Conservation (phyloP, 2,888 invertebrate genomes). For the Zelleria hepariella region DNA sequence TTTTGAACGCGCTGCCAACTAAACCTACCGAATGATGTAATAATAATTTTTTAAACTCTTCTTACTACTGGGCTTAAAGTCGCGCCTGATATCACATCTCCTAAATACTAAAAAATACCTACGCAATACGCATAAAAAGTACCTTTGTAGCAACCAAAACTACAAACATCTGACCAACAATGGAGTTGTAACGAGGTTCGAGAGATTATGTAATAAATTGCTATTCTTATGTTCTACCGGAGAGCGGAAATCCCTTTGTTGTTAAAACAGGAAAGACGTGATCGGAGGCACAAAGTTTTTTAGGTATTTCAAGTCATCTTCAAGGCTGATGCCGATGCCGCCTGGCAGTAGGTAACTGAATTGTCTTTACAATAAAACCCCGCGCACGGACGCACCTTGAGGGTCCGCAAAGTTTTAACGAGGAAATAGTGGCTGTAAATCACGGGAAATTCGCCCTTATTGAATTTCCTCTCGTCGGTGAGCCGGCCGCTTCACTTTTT, state of each 20-base stretch:
- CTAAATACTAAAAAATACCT: too few species aligned
- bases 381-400: conserved; percentile 51
- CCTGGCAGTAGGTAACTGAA: conserved; percentile 23
- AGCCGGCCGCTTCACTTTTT: conserved; percentile 57
- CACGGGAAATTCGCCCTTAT: conserved; percentile 68
- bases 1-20: too few species aligned
- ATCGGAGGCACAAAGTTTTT: background rate
- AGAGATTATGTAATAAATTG: background rate
- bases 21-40: too few species aligned
- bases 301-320: background rate
- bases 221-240: background rate
- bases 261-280: background rate
- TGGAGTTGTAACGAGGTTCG: background rate
- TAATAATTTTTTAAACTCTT: too few species aligned
- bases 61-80: too few species aligned
- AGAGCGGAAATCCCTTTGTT: background rate
- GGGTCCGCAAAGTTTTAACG: conserved; percentile 54
- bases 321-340: too few species aligned
- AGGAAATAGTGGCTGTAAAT: conserved; percentile 70
- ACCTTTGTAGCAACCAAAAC: background rate
- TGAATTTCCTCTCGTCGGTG: conserved; percentile 66
- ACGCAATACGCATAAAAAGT: background rate
- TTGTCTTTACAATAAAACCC: conserved; percentile 52
- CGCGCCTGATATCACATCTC: too few species aligned
- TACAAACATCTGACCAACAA: background rate